Base-by-base conservation (phyloP, 2,797 vertebrate species). In the Lemur catta region DNA sequence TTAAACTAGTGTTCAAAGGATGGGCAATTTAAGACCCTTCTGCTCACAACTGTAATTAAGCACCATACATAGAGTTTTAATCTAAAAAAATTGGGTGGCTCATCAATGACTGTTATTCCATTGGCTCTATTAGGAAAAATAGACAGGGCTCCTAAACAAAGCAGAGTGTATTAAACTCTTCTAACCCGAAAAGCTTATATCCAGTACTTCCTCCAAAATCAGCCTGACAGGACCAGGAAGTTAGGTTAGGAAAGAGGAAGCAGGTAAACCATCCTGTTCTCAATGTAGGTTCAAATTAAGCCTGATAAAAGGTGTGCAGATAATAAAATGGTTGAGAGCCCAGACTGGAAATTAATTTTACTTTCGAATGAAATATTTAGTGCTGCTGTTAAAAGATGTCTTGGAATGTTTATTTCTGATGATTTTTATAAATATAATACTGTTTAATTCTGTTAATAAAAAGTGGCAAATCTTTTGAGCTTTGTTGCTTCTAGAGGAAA, bases 401-500 rank as follows among this genome's bases (percentile, higher is more conserved):
- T 18, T 65, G 12, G 82, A 91, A 55, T 50, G 22, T 46, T 79
- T 84, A 63, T 81, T 92, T 79, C 46, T 89, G 46, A 33, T 65
- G 8, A 57, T 30, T 84, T 82, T 10, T 55, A 10, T 67, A 76
- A 38, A 63, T 91, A 71, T 92, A 75, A 33, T 33, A 41, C 17
- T 38, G 24, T 41, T 72, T 72, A 72, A 41, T 65, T 35, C 9
- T 95, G 26, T 41, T 94, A 69, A 46, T 82, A 71, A 84, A 93
- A 93, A 61, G 7, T 69, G 10, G 71, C 41, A 43, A 30, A 15
- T 28, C n/a, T 93, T 94, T 79, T 80, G 46, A 92, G 41, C 26
- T 95, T 92, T 59, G 78, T 84, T 88, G 67, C 24, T 78, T 63
- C 55, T 41, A 81, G 65, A 92, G 93, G 87, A 93, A 92, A 93